Base-by-base conservation (phyloP, 2,797 vertebrate species). In the Furcifer pardalis region DNA sequence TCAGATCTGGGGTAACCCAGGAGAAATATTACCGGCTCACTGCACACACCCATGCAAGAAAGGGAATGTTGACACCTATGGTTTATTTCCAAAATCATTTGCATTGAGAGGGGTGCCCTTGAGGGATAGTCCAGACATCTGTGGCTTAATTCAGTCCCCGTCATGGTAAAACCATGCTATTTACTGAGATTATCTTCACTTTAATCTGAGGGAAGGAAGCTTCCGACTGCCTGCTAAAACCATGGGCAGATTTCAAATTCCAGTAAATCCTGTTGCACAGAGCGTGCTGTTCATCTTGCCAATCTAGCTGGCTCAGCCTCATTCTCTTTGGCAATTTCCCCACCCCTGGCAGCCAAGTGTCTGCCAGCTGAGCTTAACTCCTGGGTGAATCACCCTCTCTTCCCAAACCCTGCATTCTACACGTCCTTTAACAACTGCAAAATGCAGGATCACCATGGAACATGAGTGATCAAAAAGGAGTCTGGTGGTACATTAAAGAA, bases 221-320 rank as follows among this genome's bases (percentile, higher is more conserved):
- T 82, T 86, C 82, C 13, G 21, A 71, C 60, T 82, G 79, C 65
- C 74, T 63, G 73, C 66, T 86, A 82, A 86, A 77, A 82, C 65
- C 79, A 82, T 74, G 82, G 84, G 65, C 84, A 72, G 79, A 86
- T 86, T 86, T 82, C 79, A 86, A 82, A 86, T 86, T 71, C 84
- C 84, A 86, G 65, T 82, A 86, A 86, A 86, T 82, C 84, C 84
- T 86, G 79, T 82, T 82, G 84, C 79, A 77, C 52, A 63, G 79
- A 86, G 74, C 84, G 72, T 3, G 79, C 74, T 82, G 80, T 79
- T 86, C 79, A 86, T 86, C 84, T 77, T 77, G 79, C 79, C 74
- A 82, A 82, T 86, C 79, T 63, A 62, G 52, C 74, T 6, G n/a
- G 30, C 35, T 59, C 42, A 13, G 79, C 42, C 75, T 63, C 65